Base-by-base conservation (phyloP, 1,140 invertebrate species). In the Sycophila sp. region DNA sequence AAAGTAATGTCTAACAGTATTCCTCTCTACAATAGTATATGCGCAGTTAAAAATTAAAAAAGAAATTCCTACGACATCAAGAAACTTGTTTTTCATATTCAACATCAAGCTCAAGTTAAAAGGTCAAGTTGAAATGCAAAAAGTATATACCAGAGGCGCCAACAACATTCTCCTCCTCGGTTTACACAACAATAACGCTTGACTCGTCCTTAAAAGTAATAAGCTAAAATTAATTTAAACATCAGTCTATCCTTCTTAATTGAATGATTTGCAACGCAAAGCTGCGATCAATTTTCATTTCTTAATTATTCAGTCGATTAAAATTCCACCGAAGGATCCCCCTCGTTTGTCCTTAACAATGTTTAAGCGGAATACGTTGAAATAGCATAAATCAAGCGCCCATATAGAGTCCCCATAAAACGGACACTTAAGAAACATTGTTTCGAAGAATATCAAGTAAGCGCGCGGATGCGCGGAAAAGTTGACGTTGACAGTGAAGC, bases 361-460 rank as follows among this genome's bases (percentile, higher is more conserved):
- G 40, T 42, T 42, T 42, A 42, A 42, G 10, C 11, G 40, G 10
- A 42, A 42, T 42, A 42, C 51, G 30, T n/a, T 55, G 51, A 55
- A 55, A 55, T 19, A 55, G 51, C 51, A 55, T 55, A 55, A 55
- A 55, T 55, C 51, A 32, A 55, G 26, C n/a, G 15, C 15, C 28
- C 28, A 55, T 55, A 30, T 55, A 55, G 17, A 55, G 28, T 15
- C 15, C 51, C 19, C 51, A 55, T 55, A 55, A 55, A 55, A 32
- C 26, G 28, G 24, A 30, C 51, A n/a, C 19, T 55, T 55, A 55
- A 55, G 28, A 55, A 55, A 55, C 51, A 34, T 34, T 15, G 15
- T n/a, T 55, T 55, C 51, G 51, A 55, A 55, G 51, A 55, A 55
- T 26, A 53, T 53, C 17, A 45, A 45, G 40, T n/a, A 5, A 45